These are phyloP conservation scores for Nysson spinosus DNA, from an alignment of 2,888 invertebrate genomes.

Conservation along the genomic window DNA sequence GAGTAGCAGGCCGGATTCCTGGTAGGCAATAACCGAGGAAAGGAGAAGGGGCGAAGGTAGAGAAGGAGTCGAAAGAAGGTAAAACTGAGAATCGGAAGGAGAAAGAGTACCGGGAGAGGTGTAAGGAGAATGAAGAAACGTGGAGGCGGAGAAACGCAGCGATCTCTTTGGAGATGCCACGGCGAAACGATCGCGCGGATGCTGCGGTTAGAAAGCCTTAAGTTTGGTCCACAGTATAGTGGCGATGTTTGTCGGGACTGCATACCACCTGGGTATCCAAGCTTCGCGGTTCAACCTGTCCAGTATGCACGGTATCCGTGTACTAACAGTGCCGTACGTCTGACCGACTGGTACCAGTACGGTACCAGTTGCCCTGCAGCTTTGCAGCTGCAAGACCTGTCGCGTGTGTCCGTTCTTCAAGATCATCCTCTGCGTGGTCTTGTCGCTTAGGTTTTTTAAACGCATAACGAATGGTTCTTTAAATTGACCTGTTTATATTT, in stretches of 20 bases:
- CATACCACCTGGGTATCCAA: constrained; percentile 48
- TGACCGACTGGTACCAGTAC: constrained; percentile 61
- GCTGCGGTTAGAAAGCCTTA: constrained; percentile 71
- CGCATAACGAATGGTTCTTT: no score
- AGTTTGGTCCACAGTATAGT: constrained; percentile 53
- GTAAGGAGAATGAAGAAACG: constrained; percentile 14
- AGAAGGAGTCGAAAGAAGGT: constrained; percentile 59
- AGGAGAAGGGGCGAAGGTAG: constrained; percentile 75
- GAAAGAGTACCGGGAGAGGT: constrained; percentile 75
- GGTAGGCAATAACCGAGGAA: constrained; percentile 12
- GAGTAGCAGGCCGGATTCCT: constrained; percentile 24
- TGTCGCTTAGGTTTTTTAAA: no score
- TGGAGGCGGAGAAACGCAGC: constrained; percentile 14
- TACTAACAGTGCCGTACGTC: constrained; percentile 51
- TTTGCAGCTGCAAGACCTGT: constrained; percentile 26
- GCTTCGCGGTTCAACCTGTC: constrained; percentile 42
- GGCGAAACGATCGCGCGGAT: constrained; percentile 46
- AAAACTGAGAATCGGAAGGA: constrained; percentile 71
- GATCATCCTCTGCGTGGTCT: no score
- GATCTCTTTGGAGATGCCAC: constrained; percentile 30
- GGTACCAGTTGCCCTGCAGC: constrained; percentile 59
- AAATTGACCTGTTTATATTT: no score
- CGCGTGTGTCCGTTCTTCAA: constrained; percentile 8
- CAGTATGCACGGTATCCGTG: constrained; percentile 50
- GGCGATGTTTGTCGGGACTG: constrained; percentile 38